phyloP scores from a whole-genome alignment of 2,113 vertebrate genomes.

The Narcine bancroftii region DNA sequence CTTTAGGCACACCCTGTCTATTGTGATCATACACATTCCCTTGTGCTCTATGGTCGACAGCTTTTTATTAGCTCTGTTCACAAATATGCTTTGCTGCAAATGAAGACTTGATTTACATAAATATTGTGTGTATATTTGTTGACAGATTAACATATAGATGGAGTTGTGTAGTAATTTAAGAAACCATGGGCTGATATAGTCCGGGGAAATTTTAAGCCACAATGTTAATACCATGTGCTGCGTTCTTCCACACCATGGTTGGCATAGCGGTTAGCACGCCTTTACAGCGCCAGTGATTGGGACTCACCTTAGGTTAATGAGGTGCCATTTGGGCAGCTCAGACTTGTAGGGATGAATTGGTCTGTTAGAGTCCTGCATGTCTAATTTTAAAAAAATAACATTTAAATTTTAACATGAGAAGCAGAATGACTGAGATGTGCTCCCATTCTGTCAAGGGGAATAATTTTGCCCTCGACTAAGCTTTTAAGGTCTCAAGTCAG shows the following conservation, averaged over 20 bases:
- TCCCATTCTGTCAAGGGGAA: slow-evolving; percentile 20
- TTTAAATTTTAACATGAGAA: slow-evolving; percentile 10
- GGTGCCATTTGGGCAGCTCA: no score
- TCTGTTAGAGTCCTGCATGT: no score
- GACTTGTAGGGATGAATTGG: no score
- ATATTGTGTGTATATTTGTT: slow-evolving; percentile 13
- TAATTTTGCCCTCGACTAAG: neutral
- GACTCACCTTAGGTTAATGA: no score
- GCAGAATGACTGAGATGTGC: neutral
- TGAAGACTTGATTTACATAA: neutral
- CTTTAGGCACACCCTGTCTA: neutral
- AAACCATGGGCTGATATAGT: neutral
- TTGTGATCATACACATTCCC: neutral
- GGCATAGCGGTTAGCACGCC: no score
- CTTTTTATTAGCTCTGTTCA: neutral
- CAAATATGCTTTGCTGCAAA: neutral
- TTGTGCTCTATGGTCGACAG: neutral
- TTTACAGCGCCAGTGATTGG: no score
- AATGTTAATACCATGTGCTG: neutral
- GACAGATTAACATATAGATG: slow-evolving; percentile 24
- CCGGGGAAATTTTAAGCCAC: neutral
- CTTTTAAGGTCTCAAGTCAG: slow-evolving; percentile 14
- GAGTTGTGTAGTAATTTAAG: slow-evolving; percentile 24
- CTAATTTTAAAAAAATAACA: no score
- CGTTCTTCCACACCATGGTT: neutral